Evolutionary conservation across 2,888 invertebrate genomes (phyloP), one percentile per base, ranked within the genome.

Genomic region (Magallana nippona): DNA sequence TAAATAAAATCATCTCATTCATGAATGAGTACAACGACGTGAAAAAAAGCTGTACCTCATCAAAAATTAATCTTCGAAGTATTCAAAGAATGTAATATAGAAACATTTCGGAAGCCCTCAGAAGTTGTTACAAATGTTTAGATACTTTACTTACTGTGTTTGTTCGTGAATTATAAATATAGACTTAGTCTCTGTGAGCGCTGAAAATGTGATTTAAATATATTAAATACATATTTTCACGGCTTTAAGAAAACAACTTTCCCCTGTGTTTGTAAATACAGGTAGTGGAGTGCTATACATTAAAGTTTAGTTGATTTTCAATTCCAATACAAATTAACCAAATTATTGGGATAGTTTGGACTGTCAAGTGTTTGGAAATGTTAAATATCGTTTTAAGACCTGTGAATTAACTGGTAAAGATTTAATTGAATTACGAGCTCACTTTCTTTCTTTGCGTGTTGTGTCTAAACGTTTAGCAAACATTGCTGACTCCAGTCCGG

Each of bases 251-350:
- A 71, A 71, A 71, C 71, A 71, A 71, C 71, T 71, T 22, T 13
- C 71, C 27, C 22, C 5, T 71, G 71, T 71, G 27, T 71, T 71
- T 71, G 71, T 71, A 71, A 71, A 71, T 71, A 22, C 32, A 71
- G 22, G 71, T 32, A 32, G 27, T 27, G 71, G 3, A 71, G 71
- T 22, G 71, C 13, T 71, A 22, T 22, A 27, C 71, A 27, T 71
- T 71, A 22, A 71, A 71, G 71, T 71, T 71, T 27, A 27, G 71
- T 71, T 71, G 27, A 71, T 71, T 71, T 71, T 71, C 27, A 71
- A 71, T 71, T 71, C 32, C 71, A 15, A 71, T 71, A 71, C 71
- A 71, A 71, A 71, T 71, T 71, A 71, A 71, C 71, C 71, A 71
- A 71, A 71, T 71, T 22, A 71, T 71, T 71, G 71, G 71, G 71